Evolutionary conservation across 2,113 vertebrate genomes (phyloP).

Genomic region (Centropristis striata): DNA sequence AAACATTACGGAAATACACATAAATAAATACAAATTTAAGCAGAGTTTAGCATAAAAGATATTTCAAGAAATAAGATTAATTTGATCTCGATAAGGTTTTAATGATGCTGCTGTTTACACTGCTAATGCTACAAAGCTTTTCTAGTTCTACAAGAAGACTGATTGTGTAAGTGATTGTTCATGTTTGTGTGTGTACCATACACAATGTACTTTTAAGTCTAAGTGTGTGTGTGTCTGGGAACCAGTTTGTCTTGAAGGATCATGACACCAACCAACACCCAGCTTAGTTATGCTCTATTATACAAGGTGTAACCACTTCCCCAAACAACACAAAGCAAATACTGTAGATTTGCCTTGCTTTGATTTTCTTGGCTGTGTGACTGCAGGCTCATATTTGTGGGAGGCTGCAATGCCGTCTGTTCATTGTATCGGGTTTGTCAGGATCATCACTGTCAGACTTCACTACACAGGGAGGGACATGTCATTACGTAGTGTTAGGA

Average conservation of each 20-base stretch:
- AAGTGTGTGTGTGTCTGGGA: not conserved
- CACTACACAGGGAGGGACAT: not conserved
- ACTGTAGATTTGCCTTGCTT: slow-evolving; percentile 46
- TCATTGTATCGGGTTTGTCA: slow-evolving; percentile 45
- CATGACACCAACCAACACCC: slow-evolving; percentile 49
- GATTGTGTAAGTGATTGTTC: not conserved
- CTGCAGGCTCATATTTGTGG: slow-evolving; percentile 10
- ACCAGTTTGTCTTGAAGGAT: slow-evolving; percentile 68
- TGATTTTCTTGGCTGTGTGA: slow-evolving; percentile 55
- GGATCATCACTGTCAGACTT: slow-evolving; percentile 28
- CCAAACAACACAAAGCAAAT: slow-evolving; percentile 35
- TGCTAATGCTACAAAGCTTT: not conserved
- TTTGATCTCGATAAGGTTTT: not conserved
- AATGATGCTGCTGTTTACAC: not conserved
- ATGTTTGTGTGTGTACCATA: not conserved
- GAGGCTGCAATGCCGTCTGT: slow-evolving; percentile 10
- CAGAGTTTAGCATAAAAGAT: not conserved
- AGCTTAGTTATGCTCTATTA: slow-evolving; percentile 42
- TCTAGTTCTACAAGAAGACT: not conserved
- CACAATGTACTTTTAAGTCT: not conserved
- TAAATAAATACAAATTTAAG: not conserved
- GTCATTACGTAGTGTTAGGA: not conserved
- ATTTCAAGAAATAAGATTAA: not conserved
- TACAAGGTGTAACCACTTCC: slow-evolving; percentile 54
- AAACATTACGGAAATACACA: not conserved